These are phyloP conservation scores for Tridacna crocea DNA, from an alignment of 2,888 invertebrate genomes.

Conservation along the genomic window DNA sequence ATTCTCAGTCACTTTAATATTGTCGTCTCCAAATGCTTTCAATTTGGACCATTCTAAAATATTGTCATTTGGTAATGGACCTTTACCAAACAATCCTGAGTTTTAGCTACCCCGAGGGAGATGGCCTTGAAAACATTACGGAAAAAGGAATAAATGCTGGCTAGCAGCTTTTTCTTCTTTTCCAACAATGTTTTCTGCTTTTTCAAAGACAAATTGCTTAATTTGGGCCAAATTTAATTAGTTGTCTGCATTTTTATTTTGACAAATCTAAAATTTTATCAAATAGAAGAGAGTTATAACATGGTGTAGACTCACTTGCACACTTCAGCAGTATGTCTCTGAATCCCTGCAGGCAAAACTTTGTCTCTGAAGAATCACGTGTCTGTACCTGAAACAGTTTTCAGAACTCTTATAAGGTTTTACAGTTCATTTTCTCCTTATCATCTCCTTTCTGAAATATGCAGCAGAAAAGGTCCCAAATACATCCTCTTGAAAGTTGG, in stretches of 20 bases:
- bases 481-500: not conserved
- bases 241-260: not conserved
- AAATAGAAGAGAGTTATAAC: not conserved
- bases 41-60: too few relatives aligned
- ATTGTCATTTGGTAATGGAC: too few relatives aligned
- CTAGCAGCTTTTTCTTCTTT: too few relatives aligned
- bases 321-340: slow-evolving; percentile 16
- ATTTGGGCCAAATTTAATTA: not conserved
- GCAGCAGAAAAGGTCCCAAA: not conserved
- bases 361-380: not conserved
- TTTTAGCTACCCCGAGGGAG: too few relatives aligned
- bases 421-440: not conserved
- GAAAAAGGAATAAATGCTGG: not conserved
- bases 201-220: not conserved
- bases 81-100: too few relatives aligned
- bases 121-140: too few relatives aligned
- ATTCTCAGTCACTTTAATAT: too few relatives aligned
- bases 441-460: too few relatives aligned
- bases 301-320: not conserved
- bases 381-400: not conserved
- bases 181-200: not conserved
- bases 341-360: not conserved
- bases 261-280: not conserved
- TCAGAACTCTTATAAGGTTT: not conserved
- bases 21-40: too few relatives aligned